These are phyloP conservation scores for Leptinotarsa rubiginosa DNA, from an alignment of 2,888 invertebrate genomes.

Conservation along the genomic window DNA sequence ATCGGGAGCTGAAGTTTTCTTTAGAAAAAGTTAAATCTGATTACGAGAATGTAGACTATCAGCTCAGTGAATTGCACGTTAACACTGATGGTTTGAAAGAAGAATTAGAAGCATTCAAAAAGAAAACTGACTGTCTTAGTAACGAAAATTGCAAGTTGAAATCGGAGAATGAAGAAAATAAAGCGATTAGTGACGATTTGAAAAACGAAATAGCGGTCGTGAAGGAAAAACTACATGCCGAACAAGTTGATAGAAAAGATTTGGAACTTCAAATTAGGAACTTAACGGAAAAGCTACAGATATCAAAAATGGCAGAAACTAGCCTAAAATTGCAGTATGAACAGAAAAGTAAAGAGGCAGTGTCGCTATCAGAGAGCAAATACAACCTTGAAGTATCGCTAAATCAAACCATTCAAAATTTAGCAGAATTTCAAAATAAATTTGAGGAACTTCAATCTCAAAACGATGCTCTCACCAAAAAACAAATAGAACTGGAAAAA, in stretches of 20 bases:
- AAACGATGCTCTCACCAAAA: slow-evolving; percentile 44
- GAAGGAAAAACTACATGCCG: slow-evolving; percentile 56
- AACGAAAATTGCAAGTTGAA: slow-evolving; percentile 54
- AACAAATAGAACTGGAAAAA: slow-evolving; percentile 42
- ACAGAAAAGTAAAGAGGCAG: slow-evolving; percentile 58
- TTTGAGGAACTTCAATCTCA: slow-evolving; percentile 47
- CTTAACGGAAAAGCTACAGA: slow-evolving; percentile 62
- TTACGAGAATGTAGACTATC: slow-evolving; percentile 62
- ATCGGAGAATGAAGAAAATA: slow-evolving; percentile 50
- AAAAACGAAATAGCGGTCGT: slow-evolving; percentile 55
- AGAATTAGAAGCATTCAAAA: slow-evolving; percentile 61
- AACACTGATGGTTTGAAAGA: slow-evolving; percentile 66
- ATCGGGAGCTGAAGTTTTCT: slow-evolving; percentile 62
- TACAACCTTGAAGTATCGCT: slow-evolving; percentile 49
- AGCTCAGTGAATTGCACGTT: slow-evolving; percentile 66
- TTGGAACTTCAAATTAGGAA: slow-evolving; percentile 54
- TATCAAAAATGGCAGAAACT: slow-evolving; percentile 63
- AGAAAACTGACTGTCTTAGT: slow-evolving; percentile 55
- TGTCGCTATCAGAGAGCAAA: slow-evolving; percentile 50
- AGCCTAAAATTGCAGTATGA: slow-evolving; percentile 60
- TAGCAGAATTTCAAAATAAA: slow-evolving; percentile 48
- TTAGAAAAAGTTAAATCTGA: slow-evolving; percentile 66
- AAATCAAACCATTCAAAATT: slow-evolving; percentile 39
- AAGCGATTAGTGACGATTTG: slow-evolving; percentile 53
- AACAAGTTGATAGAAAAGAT: slow-evolving; percentile 52